Evolutionary conservation across 2,888 invertebrate genomes (phyloP).

Genomic region (Nipponacmea schrenckii): DNA sequence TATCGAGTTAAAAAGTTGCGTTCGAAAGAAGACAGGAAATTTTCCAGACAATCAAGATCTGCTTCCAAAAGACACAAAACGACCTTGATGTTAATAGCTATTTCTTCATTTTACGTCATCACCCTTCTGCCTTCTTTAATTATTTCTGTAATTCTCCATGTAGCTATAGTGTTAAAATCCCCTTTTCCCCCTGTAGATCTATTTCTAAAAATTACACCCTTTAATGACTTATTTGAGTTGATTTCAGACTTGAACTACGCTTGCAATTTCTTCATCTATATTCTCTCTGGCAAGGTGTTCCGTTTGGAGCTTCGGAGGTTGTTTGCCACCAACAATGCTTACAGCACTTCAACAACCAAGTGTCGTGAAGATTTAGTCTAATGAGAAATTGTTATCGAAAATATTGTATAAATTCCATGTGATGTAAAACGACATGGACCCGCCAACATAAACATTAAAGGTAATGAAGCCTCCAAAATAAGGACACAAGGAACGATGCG

Average conservation of each 20-base stretch:
- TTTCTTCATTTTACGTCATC: constrained; percentile 54
- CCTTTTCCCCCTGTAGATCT: constrained; percentile 13
- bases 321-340: constrained; percentile 21
- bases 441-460: no score
- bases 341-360: not conserved
- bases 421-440: no score
- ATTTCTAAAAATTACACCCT: constrained; percentile 34
- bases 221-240: constrained; percentile 39
- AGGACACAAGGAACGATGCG: no score
- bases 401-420: no score
- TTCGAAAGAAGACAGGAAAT: constrained; percentile 10
- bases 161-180: constrained; percentile 27
- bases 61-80: constrained; percentile 41
- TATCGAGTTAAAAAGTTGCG: not conserved
- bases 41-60: constrained; percentile 17
- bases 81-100: constrained; percentile 54
- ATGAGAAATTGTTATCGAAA: no score
- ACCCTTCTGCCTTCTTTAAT: constrained; percentile 52
- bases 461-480: no score
- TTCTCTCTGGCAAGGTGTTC: constrained; percentile 55
- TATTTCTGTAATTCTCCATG: constrained; percentile 46
- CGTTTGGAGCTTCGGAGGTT: constrained; percentile 46
- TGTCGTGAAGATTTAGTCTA: not conserved
- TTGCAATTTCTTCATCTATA: constrained; percentile 59
- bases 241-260: constrained; percentile 55